Percentiles rank a stretch among this genome's conserved stretches.
phyloP scores from a whole-genome alignment of 2,888 invertebrate genomes.

The Andrena haemorrhoa region DNA sequence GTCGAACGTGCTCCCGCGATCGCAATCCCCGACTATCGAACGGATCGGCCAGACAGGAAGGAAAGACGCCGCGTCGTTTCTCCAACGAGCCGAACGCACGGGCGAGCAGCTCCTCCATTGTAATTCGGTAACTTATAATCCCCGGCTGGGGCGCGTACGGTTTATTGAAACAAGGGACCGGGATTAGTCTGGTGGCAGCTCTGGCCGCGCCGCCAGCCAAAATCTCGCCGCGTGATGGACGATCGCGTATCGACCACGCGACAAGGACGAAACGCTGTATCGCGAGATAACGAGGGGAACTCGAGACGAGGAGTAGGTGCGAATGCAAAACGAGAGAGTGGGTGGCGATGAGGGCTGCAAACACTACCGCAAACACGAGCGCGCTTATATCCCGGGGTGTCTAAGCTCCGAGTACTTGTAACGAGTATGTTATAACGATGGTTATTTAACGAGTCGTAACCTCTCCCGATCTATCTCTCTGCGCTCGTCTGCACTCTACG shows the following conservation, averaged over 20 bases:
- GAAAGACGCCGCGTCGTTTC: conserved; percentile 7
- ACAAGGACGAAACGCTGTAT: neutral
- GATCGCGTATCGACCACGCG: conserved; percentile 45
- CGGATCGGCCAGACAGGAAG: neutral
- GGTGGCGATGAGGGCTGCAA: neutral
- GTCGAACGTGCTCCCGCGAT: conserved; percentile 2
- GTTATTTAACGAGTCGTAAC: no score
- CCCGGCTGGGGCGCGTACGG: neutral
- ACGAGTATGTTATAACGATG: no score
- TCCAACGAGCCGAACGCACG: neutral
- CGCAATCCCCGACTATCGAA: conserved; percentile 1
- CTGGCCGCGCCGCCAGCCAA: conserved; percentile 34
- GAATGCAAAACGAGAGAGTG: neutral
- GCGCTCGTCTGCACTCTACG: no score
- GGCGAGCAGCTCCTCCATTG: conserved; percentile 5
- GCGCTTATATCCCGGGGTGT: neutral
- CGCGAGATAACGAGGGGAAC: conserved; percentile 5
- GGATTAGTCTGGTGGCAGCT: conserved; percentile 24
- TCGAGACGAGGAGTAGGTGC: neutral
- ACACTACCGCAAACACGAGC: neutral
- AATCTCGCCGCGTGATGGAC: conserved; percentile 39
- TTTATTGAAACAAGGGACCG: conserved; percentile 15
- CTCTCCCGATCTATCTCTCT: no score
- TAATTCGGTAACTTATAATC: neutral
- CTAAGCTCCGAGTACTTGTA: no score